Conservation (phyloP, 2,113 vertebrate genomes). For the Oceanodroma tethys region DNA sequence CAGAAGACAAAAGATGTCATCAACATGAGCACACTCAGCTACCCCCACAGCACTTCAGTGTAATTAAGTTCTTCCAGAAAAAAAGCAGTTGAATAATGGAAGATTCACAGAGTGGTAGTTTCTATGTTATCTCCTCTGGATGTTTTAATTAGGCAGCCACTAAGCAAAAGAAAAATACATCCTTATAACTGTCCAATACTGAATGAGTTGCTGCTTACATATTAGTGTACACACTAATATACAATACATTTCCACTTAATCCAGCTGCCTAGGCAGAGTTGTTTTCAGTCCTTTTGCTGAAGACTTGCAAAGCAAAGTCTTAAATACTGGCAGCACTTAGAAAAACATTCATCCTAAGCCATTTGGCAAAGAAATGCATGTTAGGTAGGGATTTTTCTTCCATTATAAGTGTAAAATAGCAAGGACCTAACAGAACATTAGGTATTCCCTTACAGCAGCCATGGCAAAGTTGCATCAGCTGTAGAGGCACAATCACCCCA, state of each 20-base stretch:
- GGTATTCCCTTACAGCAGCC: background rate
- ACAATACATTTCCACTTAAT: background rate
- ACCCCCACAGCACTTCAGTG: conserved; percentile 27
- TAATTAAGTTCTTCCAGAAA: conserved; percentile 12
- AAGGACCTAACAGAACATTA: background rate
- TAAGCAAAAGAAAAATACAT: background rate
- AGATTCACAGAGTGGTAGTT: background rate
- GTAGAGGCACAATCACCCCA: background rate
- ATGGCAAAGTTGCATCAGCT: background rate
- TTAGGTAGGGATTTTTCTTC: background rate
- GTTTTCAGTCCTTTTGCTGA: background rate
- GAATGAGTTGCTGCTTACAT: background rate
- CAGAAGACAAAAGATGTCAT: conserved; percentile 27
- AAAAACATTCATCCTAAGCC: background rate
- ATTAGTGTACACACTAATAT: background rate
- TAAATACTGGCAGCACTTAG: background rate
- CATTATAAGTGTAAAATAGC: background rate
- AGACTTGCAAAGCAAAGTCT: background rate
- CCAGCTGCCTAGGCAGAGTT: background rate
- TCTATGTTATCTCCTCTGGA: background rate
- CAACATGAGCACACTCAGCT: background rate
- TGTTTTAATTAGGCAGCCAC: background rate
- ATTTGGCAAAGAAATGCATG: background rate
- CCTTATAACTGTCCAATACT: background rate
- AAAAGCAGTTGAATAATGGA: background rate